Percentiles rank a stretch among this genome's conserved stretches.
phyloP scores from a whole-genome alignment of 2,113 vertebrate species.

The Scophthalmus maximus region DNA sequence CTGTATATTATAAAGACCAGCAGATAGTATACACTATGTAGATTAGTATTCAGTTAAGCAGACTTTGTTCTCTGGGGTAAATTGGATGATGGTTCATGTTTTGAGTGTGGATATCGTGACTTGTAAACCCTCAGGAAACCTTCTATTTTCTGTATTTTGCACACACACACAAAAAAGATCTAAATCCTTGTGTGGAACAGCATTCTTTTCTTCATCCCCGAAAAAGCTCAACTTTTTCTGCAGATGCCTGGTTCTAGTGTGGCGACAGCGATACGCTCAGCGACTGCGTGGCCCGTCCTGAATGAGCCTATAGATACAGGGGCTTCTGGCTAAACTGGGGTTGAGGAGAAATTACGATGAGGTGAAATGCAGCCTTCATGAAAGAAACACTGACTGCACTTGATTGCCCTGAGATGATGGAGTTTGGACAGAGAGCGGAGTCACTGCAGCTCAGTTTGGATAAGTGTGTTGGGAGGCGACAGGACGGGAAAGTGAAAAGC shows the following conservation, averaged over 20 bases:
- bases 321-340: constrained; percentile 51
- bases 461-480: not conserved
- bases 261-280: constrained; percentile 44
- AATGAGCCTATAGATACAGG: constrained; percentile 71
- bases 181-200: constrained; percentile 5
- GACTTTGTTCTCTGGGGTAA: too few species aligned
- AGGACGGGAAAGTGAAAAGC: constrained; percentile 21
- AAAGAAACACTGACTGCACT: constrained; percentile 70
- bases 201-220: constrained; percentile 23
- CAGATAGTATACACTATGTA: not conserved
- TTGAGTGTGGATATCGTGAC: not conserved
- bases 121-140: too few species aligned
- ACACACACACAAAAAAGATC: not conserved
- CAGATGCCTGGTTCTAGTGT: constrained; percentile 29
- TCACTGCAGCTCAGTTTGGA: constrained; percentile 37
- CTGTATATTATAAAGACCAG: not conserved
- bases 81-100: too few species aligned
- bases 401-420: constrained; percentile 67
- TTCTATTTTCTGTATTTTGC: not conserved
- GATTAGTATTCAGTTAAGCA: too few species aligned
- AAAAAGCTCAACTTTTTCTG: constrained; percentile 22
- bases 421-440: constrained; percentile 54
- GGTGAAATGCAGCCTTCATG: constrained; percentile 55
- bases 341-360: constrained; percentile 61
- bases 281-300: constrained; percentile 39